Base-by-base conservation (phyloP, 2,888 invertebrate species). In the Baronia brevicornis region DNA sequence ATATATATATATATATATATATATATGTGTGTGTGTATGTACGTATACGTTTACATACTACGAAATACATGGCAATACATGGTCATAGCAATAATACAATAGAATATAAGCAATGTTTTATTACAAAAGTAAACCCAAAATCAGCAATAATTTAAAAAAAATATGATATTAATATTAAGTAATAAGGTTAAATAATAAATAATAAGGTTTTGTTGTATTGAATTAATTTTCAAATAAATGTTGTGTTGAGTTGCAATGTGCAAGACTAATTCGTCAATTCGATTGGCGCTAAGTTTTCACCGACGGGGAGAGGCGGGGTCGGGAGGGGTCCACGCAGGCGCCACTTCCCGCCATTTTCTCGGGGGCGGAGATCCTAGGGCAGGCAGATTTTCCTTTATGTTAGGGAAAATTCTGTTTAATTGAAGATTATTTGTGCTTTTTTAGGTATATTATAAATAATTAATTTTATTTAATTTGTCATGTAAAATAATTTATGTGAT, bases 291-390 rank as follows among this genome's bases (percentile, higher is more conserved):
- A 74, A 74, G 70, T 74, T 77, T 72, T 54, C 44, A 48, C 39
- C 24, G 43, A 28, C 30, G 9, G 20, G 23, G 36, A 26, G 13
- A 31, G 17, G 33, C 44, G 40, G 44, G 46, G 44, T 39, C 48
- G 53, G 46, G 49, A 46, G 52, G 53, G 59, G 58, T 60, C 52
- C 70, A 74, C 75, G 75, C 78, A 75, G 68, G 75, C 77, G 74
- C 75, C 66, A 58, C 47, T 69, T 70, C 69, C 68, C 74, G 73
- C 73, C 67, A 60, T 73, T 71, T 77, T 68, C 69, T 59, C 61
- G 48, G 44, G 32, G 39, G 18, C 28, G 61, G 68, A 63, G 59
- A 66, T 52, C 62, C 64, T 62, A 59, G 8, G 5, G 20, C 14
- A 7, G 31, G 30, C 23, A 36, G 40, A 37, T 49, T 51, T 33